Evolutionary conservation across 2,888 invertebrate species (phyloP).

Genomic region (Cosmia pyralina): DNA sequence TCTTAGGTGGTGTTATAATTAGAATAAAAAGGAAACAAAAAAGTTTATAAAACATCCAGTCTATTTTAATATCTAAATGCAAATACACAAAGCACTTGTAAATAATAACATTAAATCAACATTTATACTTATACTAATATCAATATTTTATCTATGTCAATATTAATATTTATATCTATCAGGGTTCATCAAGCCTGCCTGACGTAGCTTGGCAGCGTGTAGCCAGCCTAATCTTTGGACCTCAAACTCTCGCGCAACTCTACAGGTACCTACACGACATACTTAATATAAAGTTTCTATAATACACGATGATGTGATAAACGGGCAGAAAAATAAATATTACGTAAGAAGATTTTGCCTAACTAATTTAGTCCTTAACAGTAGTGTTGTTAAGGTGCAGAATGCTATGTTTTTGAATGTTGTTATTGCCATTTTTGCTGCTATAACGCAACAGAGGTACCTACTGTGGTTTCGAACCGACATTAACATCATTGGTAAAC

Average conservation of each 20-base stretch:
- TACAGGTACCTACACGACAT: constrained; percentile 55
- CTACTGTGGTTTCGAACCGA: constrained; percentile 40
- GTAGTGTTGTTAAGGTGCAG: constrained; percentile 29
- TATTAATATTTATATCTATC: constrained; percentile 49
- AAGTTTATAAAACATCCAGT: constrained; percentile 57
- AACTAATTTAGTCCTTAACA: constrained; percentile 32
- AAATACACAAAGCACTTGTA: constrained; percentile 51
- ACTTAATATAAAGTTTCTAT: constrained; percentile 61
- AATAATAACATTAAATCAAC: constrained; percentile 40
- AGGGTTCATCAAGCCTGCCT: constrained; percentile 37
- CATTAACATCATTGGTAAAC: constrained; percentile 40
- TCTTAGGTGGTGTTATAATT: constrained; percentile 3
- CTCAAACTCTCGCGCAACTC: constrained; percentile 53
- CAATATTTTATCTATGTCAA: no score
- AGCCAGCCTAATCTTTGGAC: constrained; percentile 60
- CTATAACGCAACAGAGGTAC: constrained; percentile 67
- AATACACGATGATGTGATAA: constrained; percentile 64
- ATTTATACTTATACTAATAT: constrained; percentile 25
- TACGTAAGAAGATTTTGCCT: constrained; percentile 50
- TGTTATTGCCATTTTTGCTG: constrained; percentile 56
- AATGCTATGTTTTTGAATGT: constrained; percentile 32
- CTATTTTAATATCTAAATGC: constrained; percentile 58
- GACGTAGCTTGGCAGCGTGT: constrained; percentile 47
- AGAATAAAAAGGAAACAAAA: constrained; percentile 38
- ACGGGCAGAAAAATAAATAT: constrained; percentile 54